Percentiles rank a stretch among this genome's conserved stretches.
These are phyloP conservation scores for Geotrypetes seraphini DNA, from an alignment of 2,797 vertebrate species.

Conservation along the genomic window DNA sequence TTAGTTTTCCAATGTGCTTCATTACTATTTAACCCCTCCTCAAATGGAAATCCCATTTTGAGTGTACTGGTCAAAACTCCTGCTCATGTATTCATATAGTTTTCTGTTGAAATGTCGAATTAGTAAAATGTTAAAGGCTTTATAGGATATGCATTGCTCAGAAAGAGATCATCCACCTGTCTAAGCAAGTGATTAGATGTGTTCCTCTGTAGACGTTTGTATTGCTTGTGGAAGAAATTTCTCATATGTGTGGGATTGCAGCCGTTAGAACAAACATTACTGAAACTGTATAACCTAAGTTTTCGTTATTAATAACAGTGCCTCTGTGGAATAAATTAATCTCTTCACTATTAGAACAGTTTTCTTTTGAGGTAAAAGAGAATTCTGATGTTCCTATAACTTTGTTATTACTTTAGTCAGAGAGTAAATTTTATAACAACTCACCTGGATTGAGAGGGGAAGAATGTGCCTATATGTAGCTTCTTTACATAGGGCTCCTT, in stretches of 20 bases:
- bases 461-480: too few relatives aligned
- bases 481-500: too few relatives aligned
- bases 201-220: constrained; percentile 1
- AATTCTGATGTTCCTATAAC: too few relatives aligned
- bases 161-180: not conserved
- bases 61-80: not conserved
- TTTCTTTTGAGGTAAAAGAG: too few relatives aligned
- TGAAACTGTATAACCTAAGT: constrained; percentile 43
- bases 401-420: too few relatives aligned
- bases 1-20: constrained; percentile 1
- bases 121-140: constrained; percentile 4
- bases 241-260: constrained; percentile 49
- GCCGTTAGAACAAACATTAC: constrained; percentile 36
- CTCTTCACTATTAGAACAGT: too few relatives aligned
- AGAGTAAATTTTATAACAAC: too few relatives aligned
- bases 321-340: constrained; percentile 43
- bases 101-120: not conserved
- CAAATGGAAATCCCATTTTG: constrained; percentile 17
- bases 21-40: too few relatives aligned
- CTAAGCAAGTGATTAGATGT: constrained; percentile 12
- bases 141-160: constrained; percentile 6
- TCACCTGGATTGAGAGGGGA: too few relatives aligned
- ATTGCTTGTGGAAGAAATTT: constrained; percentile 39
- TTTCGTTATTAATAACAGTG: constrained; percentile 40
- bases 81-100: not conserved